A percentile compares a stretch with the other conserved stretches of the same genome.
These are phyloP conservation scores for Gymnorhina tibicen DNA, from an alignment of 2,113 vertebrate species.

Conservation along the genomic window DNA sequence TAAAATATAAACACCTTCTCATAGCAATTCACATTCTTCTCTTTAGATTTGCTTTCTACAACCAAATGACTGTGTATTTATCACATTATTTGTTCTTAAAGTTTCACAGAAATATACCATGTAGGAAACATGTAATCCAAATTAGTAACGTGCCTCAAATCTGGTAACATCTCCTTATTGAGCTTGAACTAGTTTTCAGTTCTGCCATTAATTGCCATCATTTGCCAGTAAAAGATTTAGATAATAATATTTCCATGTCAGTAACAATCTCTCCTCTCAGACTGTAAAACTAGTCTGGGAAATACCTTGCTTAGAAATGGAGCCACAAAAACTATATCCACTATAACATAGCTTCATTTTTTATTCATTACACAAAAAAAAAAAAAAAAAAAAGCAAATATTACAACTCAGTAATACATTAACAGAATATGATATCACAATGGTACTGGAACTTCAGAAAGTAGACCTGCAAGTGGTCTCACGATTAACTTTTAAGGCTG, in stretches of 20 bases:
- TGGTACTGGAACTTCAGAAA: neutral
- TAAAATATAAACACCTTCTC: neutral
- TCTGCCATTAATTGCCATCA: neutral
- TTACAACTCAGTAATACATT: neutral
- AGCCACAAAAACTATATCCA: neutral
- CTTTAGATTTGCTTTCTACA: neutral
- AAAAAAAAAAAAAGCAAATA: neutral
- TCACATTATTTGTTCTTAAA: neutral
- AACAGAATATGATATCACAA: neutral
- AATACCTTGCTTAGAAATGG: neutral
- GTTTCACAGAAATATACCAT: neutral
- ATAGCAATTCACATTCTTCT: neutral
- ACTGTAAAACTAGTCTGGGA: neutral
- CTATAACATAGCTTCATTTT: neutral
- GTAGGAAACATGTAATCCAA: neutral
- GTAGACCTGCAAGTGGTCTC: neutral
- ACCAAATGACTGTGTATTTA: neutral
- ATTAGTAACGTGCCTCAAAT: rapidly evolving
- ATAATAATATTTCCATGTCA: neutral
- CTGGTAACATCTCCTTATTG: neutral
- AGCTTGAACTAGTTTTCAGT: neutral
- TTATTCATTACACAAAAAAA: neutral
- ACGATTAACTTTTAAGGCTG: neutral
- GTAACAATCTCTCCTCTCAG: neutral
- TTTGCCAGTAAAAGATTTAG: neutral